These are phyloP conservation scores for Andricus grossulariae DNA, from an alignment of 1,140 invertebrate species.

Conservation along the genomic window DNA sequence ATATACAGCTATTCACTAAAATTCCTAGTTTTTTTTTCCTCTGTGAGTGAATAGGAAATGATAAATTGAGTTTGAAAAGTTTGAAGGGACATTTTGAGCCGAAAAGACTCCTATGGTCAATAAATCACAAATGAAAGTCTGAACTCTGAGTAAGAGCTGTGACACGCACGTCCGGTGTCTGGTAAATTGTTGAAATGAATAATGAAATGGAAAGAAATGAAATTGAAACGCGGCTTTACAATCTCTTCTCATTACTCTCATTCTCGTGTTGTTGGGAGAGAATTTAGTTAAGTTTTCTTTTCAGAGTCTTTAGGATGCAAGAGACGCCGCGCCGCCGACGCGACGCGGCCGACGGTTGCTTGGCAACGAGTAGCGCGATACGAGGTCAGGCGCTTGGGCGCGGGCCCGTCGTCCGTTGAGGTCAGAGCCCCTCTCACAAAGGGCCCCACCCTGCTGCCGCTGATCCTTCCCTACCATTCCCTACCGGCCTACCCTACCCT, in stretches of 20 bases:
- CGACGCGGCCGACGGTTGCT: slow-evolving; percentile 41
- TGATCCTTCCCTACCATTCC: slow-evolving; percentile 21
- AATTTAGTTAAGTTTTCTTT: slow-evolving; percentile 17
- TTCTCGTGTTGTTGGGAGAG: slow-evolving; percentile 22
- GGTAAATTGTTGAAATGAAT: no score
- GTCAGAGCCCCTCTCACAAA: slow-evolving; percentile 55
- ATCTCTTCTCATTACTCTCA: not conserved
- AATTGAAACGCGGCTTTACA: no score
- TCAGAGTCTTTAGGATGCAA: slow-evolving; percentile 1
- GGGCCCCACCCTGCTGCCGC: slow-evolving; percentile 36
- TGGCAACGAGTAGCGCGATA: slow-evolving; percentile 51
- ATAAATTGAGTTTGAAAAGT: no score
- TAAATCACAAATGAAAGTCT: no score
- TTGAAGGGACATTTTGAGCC: no score
- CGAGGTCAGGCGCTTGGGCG: slow-evolving; percentile 50
- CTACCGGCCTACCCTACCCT: slow-evolving; percentile 24
- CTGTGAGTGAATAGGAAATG: no score
- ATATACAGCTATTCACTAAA: no score
- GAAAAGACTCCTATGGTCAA: no score
- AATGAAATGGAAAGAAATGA: no score
- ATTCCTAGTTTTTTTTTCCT: no score
- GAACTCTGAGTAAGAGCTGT: no score
- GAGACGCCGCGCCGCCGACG: slow-evolving; percentile 6
- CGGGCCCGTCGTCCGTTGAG: slow-evolving; percentile 50
- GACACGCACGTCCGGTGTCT: no score